A percentile compares a stretch with the other conserved stretches of the same genome.
Conservation (phyloP, 2,113 vertebrate genomes). For the Caranx ignobilis region DNA sequence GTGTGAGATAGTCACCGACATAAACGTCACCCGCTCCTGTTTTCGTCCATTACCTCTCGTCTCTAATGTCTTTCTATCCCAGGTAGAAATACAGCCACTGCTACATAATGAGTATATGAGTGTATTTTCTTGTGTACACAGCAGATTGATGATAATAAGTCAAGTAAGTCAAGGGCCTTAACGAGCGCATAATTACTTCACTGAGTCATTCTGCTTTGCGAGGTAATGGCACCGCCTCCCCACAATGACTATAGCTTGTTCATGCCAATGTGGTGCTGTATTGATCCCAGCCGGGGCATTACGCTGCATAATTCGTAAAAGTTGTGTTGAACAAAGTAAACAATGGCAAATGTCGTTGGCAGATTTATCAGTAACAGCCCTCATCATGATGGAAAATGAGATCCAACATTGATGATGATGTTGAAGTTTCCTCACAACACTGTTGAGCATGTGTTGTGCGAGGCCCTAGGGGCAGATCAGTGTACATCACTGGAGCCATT, state of each 20-base stretch:
- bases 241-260: neutral
- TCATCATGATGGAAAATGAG: too few species aligned
- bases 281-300: neutral
- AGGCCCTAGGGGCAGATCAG: neutral
- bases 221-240: neutral
- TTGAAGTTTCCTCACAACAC: neutral
- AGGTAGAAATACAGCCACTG: neutral
- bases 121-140: neutral
- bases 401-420: too few species aligned
- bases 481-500: neutral
- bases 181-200: slow-evolving; percentile 15
- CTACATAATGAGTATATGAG: neutral
- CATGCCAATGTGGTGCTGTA: neutral
- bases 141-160: neutral
- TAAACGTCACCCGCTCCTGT: neutral
- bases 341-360: neutral
- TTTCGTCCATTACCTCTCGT: too few species aligned
- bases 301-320: too few species aligned
- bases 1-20: neutral
- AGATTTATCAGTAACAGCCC: neutral
- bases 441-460: neutral
- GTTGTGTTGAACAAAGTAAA: too few species aligned
- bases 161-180: slow-evolving; percentile 4
- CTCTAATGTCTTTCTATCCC: too few species aligned
- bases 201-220: neutral